These are phyloP conservation scores for Branchipolynoe longqiensis DNA, from an alignment of 2,888 invertebrate genomes.

Conservation along the genomic window DNA sequence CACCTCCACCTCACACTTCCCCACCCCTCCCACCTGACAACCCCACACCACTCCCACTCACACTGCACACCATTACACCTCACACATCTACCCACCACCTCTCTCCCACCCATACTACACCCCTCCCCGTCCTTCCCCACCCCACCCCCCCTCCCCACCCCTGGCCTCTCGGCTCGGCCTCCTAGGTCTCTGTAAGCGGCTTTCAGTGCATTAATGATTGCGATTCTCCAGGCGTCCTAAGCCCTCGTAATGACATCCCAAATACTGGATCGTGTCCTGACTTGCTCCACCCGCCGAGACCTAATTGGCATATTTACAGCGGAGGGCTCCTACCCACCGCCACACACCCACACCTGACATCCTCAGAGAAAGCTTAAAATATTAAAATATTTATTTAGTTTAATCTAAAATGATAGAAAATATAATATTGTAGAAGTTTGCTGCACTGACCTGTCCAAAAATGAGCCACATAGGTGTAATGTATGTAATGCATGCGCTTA, in stretches of 20 bases:
- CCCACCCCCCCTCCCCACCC: background rate
- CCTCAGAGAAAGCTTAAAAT: no score
- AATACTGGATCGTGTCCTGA: background rate
- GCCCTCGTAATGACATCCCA: conserved; percentile 12
- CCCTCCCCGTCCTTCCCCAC: background rate
- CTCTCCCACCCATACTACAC: background rate
- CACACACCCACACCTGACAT: background rate
- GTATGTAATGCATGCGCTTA: no score
- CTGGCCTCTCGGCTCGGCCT: background rate
- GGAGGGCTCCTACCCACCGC: background rate
- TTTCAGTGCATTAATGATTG: background rate
- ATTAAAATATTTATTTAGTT: no score
- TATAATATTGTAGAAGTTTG: no score
- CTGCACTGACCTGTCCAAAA: no score
- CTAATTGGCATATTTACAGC: conserved; percentile 16
- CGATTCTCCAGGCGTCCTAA: conserved; percentile 1
- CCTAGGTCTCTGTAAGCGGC: conserved; percentile 10
- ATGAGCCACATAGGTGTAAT: no score
- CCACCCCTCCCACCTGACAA: background rate
- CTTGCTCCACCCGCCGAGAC: background rate
- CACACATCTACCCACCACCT: background rate
- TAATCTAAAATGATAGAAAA: no score
- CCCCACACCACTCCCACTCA: background rate
- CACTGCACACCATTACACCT: background rate
- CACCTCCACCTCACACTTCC: background rate